Conservation (phyloP, 2,888 invertebrate species). For the Drosophila borealis region DNA sequence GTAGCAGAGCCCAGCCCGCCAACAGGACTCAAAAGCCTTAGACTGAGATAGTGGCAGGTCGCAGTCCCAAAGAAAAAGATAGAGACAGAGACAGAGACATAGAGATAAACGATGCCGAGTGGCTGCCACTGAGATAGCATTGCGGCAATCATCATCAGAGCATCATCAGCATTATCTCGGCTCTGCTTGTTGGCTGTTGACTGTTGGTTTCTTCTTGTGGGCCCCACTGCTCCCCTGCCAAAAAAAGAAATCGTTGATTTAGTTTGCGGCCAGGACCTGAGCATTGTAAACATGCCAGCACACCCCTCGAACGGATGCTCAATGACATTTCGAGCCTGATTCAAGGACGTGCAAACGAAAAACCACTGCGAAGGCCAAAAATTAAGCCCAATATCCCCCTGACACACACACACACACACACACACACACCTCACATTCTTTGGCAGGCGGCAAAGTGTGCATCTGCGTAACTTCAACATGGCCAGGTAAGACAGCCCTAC, state of each 20-base stretch:
- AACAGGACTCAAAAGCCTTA: conserved; percentile 8
- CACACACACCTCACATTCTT: neutral
- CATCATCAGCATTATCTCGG: conserved; percentile 42
- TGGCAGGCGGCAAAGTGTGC: conserved; percentile 14
- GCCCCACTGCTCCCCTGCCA: conserved; percentile 1
- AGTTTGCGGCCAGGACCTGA: conserved; percentile 54
- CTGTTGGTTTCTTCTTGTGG: neutral
- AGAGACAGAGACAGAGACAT: conserved; percentile 16
- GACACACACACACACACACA: no score
- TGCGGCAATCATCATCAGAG: conserved; percentile 55
- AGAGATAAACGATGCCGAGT: conserved; percentile 64
- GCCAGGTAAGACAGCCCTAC: conserved; percentile 49
- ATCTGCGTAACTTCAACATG: conserved; percentile 49
- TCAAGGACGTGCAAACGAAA: conserved; percentile 41
- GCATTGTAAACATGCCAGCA: conserved; percentile 61
- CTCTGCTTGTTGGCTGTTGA: neutral
- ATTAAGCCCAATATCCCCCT: conserved; percentile 19
- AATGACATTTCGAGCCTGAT: conserved; percentile 61
- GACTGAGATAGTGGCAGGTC: conserved; percentile 7
- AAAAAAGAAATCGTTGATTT: conserved; percentile 58
- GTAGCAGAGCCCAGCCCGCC: conserved; percentile 24
- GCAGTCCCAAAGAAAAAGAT: neutral
- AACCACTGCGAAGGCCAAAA: conserved; percentile 40
- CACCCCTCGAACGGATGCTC: conserved; percentile 36
- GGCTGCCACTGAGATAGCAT: conserved; percentile 50